These are phyloP conservation scores for Neoaliturus tenellus DNA, from an alignment of 2,888 invertebrate species.

Conservation along the genomic window DNA sequence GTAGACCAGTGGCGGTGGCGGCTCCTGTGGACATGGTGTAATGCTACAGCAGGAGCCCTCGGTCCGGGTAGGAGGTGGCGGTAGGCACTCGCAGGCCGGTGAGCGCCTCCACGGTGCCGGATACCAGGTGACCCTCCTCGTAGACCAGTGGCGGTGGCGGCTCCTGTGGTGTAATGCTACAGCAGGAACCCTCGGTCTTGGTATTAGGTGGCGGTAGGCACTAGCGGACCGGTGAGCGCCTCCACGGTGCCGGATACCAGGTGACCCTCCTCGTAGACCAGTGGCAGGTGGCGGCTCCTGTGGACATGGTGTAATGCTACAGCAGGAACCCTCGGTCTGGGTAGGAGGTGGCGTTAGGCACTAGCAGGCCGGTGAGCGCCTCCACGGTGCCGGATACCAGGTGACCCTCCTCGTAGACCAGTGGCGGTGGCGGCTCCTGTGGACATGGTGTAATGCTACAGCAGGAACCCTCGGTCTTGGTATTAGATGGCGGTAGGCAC, in stretches of 20 bases:
- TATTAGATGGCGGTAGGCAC: slow-evolving; percentile 93
- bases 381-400: slow-evolving; percentile 92
- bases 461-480: slow-evolving; percentile 91
- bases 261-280: slow-evolving; percentile 88
- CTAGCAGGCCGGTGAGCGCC: slow-evolving; percentile 91
- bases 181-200: slow-evolving; percentile 91
- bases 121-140: slow-evolving; percentile 87
- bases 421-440: slow-evolving; percentile 58
- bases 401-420: slow-evolving; percentile 88
- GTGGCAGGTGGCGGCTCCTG: slow-evolving; percentile 59
- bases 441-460: slow-evolving; percentile 85
- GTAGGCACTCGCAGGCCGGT: slow-evolving; percentile 96
- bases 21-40: not conserved
- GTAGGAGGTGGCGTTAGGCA: slow-evolving; percentile 92
- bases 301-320: slow-evolving; percentile 82
- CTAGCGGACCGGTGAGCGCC: slow-evolving; percentile 92
- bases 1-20: slow-evolving; percentile 73
- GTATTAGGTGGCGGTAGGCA: slow-evolving; percentile 92
- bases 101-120: slow-evolving; percentile 92
- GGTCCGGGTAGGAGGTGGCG: slow-evolving; percentile 89
- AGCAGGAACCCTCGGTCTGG: slow-evolving; percentile 93
- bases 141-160: slow-evolving; percentile 76
- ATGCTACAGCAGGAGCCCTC: slow-evolving; percentile 87
- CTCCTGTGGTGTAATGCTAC: slow-evolving; percentile 87
- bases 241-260: slow-evolving; percentile 92